phyloP scores from a whole-genome alignment of 2,888 invertebrate genomes.

The Lymantria dispar region DNA sequence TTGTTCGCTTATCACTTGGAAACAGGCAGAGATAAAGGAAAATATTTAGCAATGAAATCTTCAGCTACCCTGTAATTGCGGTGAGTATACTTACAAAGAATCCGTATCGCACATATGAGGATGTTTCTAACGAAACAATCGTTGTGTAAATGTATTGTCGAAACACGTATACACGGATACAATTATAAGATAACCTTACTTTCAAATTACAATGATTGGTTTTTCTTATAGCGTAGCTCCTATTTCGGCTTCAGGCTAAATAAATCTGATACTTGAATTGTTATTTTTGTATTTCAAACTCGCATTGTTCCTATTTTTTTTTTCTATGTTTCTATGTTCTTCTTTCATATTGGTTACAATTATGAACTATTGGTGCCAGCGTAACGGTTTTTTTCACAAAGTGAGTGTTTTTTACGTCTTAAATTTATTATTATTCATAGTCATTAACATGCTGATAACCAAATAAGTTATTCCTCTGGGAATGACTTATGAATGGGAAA shows the following conservation, averaged over 20 bases:
- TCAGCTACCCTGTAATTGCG: constrained; percentile 67
- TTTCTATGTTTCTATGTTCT: neutral
- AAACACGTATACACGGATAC: constrained; percentile 22
- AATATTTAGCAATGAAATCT: constrained; percentile 78
- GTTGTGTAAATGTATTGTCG: constrained; percentile 27
- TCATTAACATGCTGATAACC: too few species aligned
- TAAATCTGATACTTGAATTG: too few species aligned
- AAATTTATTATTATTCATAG: too few species aligned
- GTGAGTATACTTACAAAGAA: constrained; percentile 39
- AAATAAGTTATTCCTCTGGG: too few species aligned
- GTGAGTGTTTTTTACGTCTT: too few species aligned
- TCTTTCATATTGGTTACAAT: too few species aligned
- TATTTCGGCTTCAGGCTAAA: too few species aligned
- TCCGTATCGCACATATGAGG: constrained; percentile 26
- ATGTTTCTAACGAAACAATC: constrained; percentile 33
- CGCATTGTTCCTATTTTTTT: neutral
- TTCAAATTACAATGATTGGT: constrained; percentile 19
- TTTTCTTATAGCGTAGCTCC: neutral
- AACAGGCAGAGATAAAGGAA: constrained; percentile 56
- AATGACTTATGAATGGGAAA: too few species aligned
- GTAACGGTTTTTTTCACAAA: too few species aligned
- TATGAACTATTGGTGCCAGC: too few species aligned
- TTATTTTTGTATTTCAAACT: too few species aligned
- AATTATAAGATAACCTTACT: constrained; percentile 24
- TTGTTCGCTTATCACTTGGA: constrained; percentile 22